Evolutionary conservation across 2,888 invertebrate species (phyloP).

Genomic region (Thereva unica): DNA sequence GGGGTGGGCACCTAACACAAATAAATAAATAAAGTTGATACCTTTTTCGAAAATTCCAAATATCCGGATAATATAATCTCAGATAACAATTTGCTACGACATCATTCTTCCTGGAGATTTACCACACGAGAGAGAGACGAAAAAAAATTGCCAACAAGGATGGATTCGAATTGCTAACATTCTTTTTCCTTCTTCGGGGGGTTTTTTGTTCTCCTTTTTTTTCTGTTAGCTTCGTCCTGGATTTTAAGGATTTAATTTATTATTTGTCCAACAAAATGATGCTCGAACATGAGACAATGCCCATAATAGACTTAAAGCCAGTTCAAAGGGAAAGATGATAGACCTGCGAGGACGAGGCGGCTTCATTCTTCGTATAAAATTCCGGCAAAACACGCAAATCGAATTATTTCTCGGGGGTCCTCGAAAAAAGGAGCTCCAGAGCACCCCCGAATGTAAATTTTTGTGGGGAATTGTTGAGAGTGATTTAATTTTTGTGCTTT

Average conservation of each 20-base stretch:
- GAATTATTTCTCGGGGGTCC: no score
- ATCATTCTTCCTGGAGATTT: constrained; percentile 31
- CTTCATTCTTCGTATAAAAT: constrained; percentile 13
- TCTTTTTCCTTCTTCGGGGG: no score
- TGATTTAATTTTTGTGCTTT: no score
- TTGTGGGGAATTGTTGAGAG: no score
- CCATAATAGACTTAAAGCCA: constrained; percentile 26
- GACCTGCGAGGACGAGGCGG: background rate
- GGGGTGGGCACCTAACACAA: constrained; percentile 13
- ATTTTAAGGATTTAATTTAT: constrained; percentile 33
- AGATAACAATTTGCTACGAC: constrained; percentile 37
- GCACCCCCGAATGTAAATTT: no score
- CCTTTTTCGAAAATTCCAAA: constrained; percentile 27
- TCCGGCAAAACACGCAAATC: no score
- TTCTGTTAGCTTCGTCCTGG: background rate
- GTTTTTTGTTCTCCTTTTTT: constrained; percentile 19
- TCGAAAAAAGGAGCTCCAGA: no score
- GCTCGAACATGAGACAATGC: constrained; percentile 27
- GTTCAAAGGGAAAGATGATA: constrained; percentile 23
- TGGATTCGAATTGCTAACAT: constrained; percentile 9
- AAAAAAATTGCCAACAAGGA: constrained; percentile 17
- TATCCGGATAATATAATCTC: constrained; percentile 35
- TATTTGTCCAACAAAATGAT: constrained; percentile 16
- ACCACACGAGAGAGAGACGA: background rate
- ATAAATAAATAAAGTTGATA: constrained; percentile 37